Evolutionary conservation across 2,888 invertebrate species (phyloP), one percentile per base, ranked within the genome.

Genomic region (Sesamia inferens): DNA sequence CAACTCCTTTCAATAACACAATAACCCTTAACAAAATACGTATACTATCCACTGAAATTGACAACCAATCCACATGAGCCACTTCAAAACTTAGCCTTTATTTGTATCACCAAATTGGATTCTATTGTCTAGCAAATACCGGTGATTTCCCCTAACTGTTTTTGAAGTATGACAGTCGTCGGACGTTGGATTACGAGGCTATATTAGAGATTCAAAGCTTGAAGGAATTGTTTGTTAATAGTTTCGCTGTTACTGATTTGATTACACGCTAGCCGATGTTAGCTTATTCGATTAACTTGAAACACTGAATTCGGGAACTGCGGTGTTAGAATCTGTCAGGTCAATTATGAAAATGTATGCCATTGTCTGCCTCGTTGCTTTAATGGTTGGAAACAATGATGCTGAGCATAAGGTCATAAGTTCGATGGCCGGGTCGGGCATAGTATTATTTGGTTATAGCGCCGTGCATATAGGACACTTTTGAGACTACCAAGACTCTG

Each of bases 161-260:
- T 58, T 77, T 64, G 68, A 85, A 89, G 82, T 89, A 88, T 86
- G 88, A 87, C 86, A 84, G 82, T 70, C 75, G 62, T 86, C 59
- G 66, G 76, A 85, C 72, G 78, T 74, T 78, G 73, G 84, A 86
- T 87, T 85, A 81, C 74, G 58, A 79, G 68, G 78, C 39, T 68
- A 74, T 79, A 79, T 81, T 86, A 79, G 81, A 78, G 61, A 64
- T 67, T 77, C 71, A 14, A 44, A 64, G 75, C 70, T 77, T 76
- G n/a, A 31, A 74, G 74, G 55, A 81, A 76, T 70, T 62, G 75
- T 74, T 83, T 68, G 77, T 31, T 62, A 79, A 80, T 78, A 58
- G 71, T 82, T 81, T 65, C 5, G 44, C 39, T 59, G 63, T 54
- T 71, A 51, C 31, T 39, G 55, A 61, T 81, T 64, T 62, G 48